Base-by-base conservation (phyloP, 1,140 invertebrate genomes). In the Macrobrachium nipponense region DNA sequence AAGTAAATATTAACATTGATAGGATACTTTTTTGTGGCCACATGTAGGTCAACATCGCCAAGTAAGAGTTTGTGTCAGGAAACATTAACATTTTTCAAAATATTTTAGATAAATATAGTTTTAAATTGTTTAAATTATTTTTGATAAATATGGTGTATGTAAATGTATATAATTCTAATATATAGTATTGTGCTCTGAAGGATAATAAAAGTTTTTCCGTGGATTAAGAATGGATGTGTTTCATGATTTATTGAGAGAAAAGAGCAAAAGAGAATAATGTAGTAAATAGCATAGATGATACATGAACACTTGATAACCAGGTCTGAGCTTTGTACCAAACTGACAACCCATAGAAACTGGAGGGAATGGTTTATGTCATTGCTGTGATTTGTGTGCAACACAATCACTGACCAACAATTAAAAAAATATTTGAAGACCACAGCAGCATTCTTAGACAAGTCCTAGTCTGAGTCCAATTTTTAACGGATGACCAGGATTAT, bases 261-360 rank as follows among this genome's bases (percentile, higher is more conserved):
- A 85, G 70, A 85, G 77, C 61, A 62, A 84, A 72, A 61, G 64
- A 66, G 36, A 70, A n/a, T 14, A 70, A 43, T 27, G 68, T 43
- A 83, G 27, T 78, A 83, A 64, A 72, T 83, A 83, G 82, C 82
- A 77, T 83, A 79, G 70, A 85, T 70, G 51, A 70, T 75, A 85
- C 82, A 86, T 73, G 84, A 86, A 86, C 60, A 75, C 62, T 51
- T 73, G 78, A 86, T 72, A 62, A 78, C 73, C 51, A 51, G 51
- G 61, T 76, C 82, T 83, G 72, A 86, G 84, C 77, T 86, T 86
- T 86, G 84, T 86, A 86, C 84, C 84, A 44, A 86, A 73, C 84
- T 80, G 84, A 86, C 84, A 80, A 86, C 84, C 84, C 84, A 86
- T 86, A 80, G 78, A 80, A 80, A 86, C 76, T 86, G 84, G 84